These are phyloP conservation scores for Noctua janthina DNA, from an alignment of 2,888 invertebrate species.

Conservation along the genomic window DNA sequence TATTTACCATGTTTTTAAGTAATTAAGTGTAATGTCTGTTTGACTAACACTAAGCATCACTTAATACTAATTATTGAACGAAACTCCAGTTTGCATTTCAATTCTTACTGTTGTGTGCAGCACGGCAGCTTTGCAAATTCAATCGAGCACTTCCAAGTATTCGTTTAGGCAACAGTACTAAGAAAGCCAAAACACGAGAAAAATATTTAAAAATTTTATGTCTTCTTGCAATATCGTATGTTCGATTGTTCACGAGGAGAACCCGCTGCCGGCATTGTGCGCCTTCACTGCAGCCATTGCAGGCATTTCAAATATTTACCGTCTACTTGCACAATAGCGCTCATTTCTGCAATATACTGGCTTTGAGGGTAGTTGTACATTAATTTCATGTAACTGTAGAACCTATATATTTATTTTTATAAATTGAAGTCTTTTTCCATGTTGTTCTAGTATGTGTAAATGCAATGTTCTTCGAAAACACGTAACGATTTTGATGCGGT, in stretches of 20 bases:
- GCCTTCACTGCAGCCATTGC: slow-evolving; percentile 51
- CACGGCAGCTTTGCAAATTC: background rate
- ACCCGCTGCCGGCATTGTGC: slow-evolving; percentile 28
- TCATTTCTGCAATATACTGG: slow-evolving; percentile 11
- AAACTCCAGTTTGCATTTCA: background rate
- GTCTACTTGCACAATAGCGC: slow-evolving; percentile 27
- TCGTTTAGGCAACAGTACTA: background rate
- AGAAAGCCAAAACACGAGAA: background rate
- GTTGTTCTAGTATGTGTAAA: background rate
- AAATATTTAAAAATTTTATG: slow-evolving; percentile 25
- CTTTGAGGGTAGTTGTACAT: slow-evolving; percentile 45
- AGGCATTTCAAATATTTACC: slow-evolving; percentile 58
- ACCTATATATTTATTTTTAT: background rate
- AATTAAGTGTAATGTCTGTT: background rate
- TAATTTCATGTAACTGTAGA: background rate
- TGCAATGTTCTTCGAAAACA: background rate
- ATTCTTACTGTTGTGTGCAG: background rate
- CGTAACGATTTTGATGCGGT: background rate
- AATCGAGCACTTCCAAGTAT: background rate
- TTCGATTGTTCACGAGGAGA: slow-evolving; percentile 35
- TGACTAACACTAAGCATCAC: background rate
- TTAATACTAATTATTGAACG: background rate
- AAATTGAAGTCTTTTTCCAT: background rate
- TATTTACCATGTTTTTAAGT: background rate
- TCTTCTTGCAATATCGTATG: slow-evolving; percentile 22